These are phyloP conservation scores for Cuculus canorus DNA, from an alignment of 2,797 vertebrate genomes.

Conservation along the genomic window DNA sequence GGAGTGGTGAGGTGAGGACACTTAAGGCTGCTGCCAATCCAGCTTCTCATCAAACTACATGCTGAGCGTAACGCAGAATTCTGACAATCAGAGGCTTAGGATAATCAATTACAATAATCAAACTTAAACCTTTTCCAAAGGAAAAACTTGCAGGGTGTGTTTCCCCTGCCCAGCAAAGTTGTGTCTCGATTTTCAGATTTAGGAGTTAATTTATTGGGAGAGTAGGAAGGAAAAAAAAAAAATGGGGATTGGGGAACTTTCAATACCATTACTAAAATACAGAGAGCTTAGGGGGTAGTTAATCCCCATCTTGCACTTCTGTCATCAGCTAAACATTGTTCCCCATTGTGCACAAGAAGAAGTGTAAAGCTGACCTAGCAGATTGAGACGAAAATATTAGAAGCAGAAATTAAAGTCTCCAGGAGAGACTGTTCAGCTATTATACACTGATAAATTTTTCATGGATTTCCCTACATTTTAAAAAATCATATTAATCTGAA, in stretches of 20 bases:
- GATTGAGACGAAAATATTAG: constrained; percentile 59
- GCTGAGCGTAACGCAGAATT: neutral
- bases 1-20: neutral
- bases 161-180: constrained; percentile 18
- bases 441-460: constrained; percentile 60
- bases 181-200: constrained; percentile 52
- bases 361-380: constrained; percentile 63
- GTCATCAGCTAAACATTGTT: constrained; percentile 52
- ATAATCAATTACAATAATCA: constrained; percentile 57
- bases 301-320: constrained; percentile 51
- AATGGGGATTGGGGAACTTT: neutral
- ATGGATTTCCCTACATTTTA: neutral
- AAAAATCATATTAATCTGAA: constrained; percentile 45
- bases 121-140: constrained; percentile 38
- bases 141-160: constrained; percentile 44
- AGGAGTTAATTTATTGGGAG: constrained; percentile 33
- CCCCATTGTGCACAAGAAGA: constrained; percentile 45
- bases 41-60: neutral
- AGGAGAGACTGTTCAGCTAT: constrained; percentile 53
- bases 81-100: constrained; percentile 18
- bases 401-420: constrained; percentile 66
- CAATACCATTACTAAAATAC: neutral
- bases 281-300: constrained; percentile 36
- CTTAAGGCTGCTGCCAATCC: neutral
- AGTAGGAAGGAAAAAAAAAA: constrained; percentile 16